Percentiles rank a stretch among this genome's conserved stretches.
Conservation (phyloP, 2,888 invertebrate genomes). For the Urechis unicinctus region DNA sequence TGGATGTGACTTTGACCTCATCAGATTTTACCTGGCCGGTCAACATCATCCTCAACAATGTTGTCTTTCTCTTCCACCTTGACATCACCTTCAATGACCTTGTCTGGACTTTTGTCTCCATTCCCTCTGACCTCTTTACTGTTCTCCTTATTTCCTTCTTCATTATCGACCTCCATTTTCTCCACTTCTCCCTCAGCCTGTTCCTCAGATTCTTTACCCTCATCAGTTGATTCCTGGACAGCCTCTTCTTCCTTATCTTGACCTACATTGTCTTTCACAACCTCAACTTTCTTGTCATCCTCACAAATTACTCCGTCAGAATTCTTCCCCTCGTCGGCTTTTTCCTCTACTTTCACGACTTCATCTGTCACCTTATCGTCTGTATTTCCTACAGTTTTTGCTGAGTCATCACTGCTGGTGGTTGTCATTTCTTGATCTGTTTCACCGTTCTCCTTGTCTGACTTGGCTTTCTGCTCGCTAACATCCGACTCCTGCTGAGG, state of each 20-base stretch:
- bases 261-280: not conserved
- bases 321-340: conserved; percentile 1
- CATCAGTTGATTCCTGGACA: not conserved
- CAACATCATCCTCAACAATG: not conserved
- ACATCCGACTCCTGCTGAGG: not conserved
- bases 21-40: too few relatives aligned
- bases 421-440: not conserved
- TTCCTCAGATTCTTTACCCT: not conserved
- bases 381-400: not conserved
- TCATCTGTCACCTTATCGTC: not conserved
- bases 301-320: not conserved
- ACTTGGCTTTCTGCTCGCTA: not conserved
- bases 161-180: not conserved
- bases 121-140: not conserved
- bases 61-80: conserved; percentile 1
- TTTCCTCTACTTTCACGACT: conserved; percentile 4
- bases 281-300: not conserved
- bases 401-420: not conserved
- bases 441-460: conserved; percentile 1
- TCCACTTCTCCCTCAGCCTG: not conserved
- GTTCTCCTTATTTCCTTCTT: conserved; percentile 1
- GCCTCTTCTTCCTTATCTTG: conserved; percentile 1
- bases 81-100: not conserved
- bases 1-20: too few relatives aligned
- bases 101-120: not conserved